phyloP scores from a whole-genome alignment of 2,888 invertebrate genomes.

The Lapara coniferarum region DNA sequence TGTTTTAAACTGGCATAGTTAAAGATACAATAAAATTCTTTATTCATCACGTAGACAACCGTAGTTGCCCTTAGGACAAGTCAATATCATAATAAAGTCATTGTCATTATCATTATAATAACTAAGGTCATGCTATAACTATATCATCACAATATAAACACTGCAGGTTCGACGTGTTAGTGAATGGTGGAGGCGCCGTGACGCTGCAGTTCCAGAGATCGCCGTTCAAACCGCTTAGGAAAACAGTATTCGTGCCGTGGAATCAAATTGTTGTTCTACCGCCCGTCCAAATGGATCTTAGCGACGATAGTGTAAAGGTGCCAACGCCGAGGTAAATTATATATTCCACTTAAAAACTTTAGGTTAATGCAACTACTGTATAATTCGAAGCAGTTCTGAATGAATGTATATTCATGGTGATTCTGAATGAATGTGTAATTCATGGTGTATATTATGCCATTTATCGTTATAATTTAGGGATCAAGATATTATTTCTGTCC shows the following conservation, averaged over 20 bases:
- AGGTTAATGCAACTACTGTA: background rate
- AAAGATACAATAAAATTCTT: too few relatives aligned
- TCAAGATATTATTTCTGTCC: too few relatives aligned
- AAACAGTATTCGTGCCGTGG: conserved; percentile 98
- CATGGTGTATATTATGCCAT: too few relatives aligned
- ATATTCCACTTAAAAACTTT: background rate
- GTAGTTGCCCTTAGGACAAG: too few relatives aligned
- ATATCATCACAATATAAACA: background rate
- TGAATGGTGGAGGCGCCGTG: conserved; percentile 99
- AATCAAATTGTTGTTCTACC: conserved; percentile 98
- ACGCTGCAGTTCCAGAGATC: conserved; percentile 97
- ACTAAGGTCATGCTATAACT: background rate
- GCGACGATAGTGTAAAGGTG: conserved; percentile 86
- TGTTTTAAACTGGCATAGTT: too few relatives aligned
- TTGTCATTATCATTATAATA: background rate
- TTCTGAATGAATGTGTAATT: too few relatives aligned
- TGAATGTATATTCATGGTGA: too few relatives aligned
- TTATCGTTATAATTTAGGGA: too few relatives aligned
- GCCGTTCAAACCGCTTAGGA: conserved; percentile 94
- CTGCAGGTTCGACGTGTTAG: conserved; percentile 97
- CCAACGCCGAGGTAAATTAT: conserved; percentile 70
- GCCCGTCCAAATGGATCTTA: conserved; percentile 93
- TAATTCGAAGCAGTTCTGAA: background rate
- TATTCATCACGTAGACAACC: too few relatives aligned
- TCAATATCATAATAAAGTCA: background rate